Base-by-base conservation (phyloP, 37 sponge, comb jelly and placozoan species). In the Halisarca cf. caerulea region DNA sequence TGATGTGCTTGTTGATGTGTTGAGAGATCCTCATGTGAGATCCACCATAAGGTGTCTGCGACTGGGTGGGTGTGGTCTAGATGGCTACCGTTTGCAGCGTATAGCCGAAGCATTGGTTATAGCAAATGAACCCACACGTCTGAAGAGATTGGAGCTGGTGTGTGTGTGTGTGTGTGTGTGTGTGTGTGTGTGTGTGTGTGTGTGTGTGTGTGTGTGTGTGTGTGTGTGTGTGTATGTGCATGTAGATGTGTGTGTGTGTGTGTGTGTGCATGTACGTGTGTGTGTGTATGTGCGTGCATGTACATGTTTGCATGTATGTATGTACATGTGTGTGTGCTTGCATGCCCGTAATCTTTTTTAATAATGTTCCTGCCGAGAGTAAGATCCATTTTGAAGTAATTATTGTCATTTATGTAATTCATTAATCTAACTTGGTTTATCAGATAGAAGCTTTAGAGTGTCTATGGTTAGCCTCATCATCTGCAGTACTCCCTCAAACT, bases 91-190 rank as follows among this genome's bases (percentile, higher is more conserved):
- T 2, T 57, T 90, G 44, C 82, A 78, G 54, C 30, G 57, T 11
- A 32, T 85, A 39, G 51, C 34, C 23, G 70, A 39, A 18, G 53
- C 86, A 14, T 66, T 90, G 41, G 73, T 82, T 39, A 71, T 61
- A 17, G 27, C 83, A 36, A 24, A 20, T 11, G 81, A 45, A 18
- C 80, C 85, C 0, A 57, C 42, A 28, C 59, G 42, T 34, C 80
- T 89, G 1, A 32, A 78, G 43, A 84, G 73, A 34, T 85, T 89
- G 35, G 89, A 89, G 27, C 28, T 89, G 85, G 89, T 89, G 30
- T 5, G 64, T 62, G 30, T 62, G 25, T 62, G 64, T 47, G 51
- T 47, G 51, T 47, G 51, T 47, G 51, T 47, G 51, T 47, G 51
- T 47, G 51, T 47, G 51, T 47, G 51, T 36, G 87, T 59, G 39